Evolutionary conservation across 2,797 vertebrate genomes (phyloP).

Genomic region (Acanthornis magna): DNA sequence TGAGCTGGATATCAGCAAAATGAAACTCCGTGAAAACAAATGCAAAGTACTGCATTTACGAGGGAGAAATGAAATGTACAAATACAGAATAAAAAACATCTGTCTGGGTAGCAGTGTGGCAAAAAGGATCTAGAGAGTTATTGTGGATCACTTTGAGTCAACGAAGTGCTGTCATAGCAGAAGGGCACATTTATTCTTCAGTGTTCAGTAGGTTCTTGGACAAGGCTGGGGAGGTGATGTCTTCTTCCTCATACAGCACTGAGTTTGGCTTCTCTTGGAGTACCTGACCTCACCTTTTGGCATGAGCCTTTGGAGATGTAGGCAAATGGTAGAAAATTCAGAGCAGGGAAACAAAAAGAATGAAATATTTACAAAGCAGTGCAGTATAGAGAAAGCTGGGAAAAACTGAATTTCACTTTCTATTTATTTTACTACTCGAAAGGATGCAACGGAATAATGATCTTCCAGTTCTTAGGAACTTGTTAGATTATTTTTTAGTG

Average conservation of each 20-base stretch:
- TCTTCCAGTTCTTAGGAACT: background rate
- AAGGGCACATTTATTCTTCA: background rate
- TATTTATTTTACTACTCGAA: background rate
- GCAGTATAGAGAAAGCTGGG: background rate
- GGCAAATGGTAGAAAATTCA: background rate
- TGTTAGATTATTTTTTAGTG: background rate
- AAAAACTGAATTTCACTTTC: background rate
- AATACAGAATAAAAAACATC: background rate
- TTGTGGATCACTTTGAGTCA: background rate
- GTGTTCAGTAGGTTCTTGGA: background rate
- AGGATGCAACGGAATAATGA: background rate
- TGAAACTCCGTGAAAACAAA: constrained; percentile 29
- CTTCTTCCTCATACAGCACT: background rate
- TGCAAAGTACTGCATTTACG: background rate
- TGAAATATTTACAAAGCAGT: background rate
- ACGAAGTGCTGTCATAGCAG: background rate
- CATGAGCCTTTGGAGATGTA: background rate
- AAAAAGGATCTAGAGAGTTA: background rate
- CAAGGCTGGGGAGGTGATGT: background rate
- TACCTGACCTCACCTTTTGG: background rate
- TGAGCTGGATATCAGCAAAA: background rate
- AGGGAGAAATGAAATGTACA: background rate
- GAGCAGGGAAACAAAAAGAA: background rate
- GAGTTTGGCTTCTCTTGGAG: background rate
- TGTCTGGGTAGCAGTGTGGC: background rate